Evolutionary conservation across 2,113 vertebrate genomes (phyloP).

Genomic region (Oncorhynchus masou): DNA sequence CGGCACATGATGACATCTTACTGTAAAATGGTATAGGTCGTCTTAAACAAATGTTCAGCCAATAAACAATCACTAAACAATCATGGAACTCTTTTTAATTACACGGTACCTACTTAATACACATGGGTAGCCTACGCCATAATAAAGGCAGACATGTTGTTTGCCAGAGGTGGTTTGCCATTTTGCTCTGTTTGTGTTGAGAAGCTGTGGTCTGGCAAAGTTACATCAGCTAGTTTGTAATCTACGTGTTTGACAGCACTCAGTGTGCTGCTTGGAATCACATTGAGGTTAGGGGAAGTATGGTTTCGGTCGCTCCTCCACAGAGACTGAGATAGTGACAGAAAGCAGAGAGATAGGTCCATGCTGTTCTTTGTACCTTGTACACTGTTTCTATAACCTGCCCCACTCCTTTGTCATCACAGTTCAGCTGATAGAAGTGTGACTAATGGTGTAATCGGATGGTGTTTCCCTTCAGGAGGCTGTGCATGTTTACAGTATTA

Average conservation of each 20-base stretch:
- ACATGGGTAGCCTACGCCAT: not conserved
- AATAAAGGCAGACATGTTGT: conserved; percentile 47
- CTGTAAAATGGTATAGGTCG: not conserved
- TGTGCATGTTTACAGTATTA: conserved; percentile 5
- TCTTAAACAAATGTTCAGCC: not conserved
- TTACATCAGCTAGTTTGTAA: conserved; percentile 15
- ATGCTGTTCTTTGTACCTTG: conserved; percentile 54
- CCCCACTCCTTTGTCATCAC: conserved; percentile 23
- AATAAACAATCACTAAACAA: not conserved
- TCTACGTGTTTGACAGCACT: conserved; percentile 18
- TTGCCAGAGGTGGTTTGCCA: conserved; percentile 50
- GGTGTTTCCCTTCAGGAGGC: not conserved
- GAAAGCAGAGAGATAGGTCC: not conserved
- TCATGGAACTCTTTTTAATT: not conserved
- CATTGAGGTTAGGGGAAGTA: not conserved
- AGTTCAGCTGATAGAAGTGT: conserved; percentile 49
- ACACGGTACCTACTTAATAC: not conserved
- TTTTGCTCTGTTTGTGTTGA: conserved; percentile 48
- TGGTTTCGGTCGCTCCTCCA: not conserved
- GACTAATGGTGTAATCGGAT: conserved; percentile 25
- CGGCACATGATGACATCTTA: not conserved
- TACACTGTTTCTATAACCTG: conserved; percentile 18
- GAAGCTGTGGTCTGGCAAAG: conserved; percentile 2
- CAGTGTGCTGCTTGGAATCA: conserved; percentile 10
- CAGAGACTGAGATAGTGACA: not conserved